These are phyloP conservation scores for Ochlodes sylvanus DNA, from an alignment of 2,888 invertebrate species.

Conservation along the genomic window DNA sequence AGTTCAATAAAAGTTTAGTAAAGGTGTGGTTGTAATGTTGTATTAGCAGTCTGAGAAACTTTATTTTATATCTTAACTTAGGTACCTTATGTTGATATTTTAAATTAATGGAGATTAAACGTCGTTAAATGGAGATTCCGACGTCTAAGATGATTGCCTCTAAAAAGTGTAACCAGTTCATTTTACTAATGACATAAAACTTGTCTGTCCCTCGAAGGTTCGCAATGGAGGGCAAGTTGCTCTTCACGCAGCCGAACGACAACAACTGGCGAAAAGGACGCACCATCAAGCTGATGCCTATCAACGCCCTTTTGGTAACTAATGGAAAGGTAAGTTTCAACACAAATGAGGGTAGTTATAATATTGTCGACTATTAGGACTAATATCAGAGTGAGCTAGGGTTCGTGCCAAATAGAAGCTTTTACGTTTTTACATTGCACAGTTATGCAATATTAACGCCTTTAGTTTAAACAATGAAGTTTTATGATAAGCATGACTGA, in stretches of 20 bases:
- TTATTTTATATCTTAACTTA: too few relatives aligned
- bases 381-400: not conserved
- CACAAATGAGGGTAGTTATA: slow-evolving; percentile 3
- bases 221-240: slow-evolving; percentile 94
- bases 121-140: too few relatives aligned
- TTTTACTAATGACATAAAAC: slow-evolving; percentile 10
- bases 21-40: too few relatives aligned
- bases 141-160: too few relatives aligned
- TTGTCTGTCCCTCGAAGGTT: slow-evolving; percentile 81
- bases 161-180: too few relatives aligned
- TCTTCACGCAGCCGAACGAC: slow-evolving; percentile 95
- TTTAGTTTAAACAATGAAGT: too few relatives aligned
- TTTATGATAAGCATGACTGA: too few relatives aligned
- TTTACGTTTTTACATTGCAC: not conserved
- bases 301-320: slow-evolving; percentile 95
- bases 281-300: slow-evolving; percentile 94
- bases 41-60: too few relatives aligned
- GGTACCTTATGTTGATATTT: too few relatives aligned
- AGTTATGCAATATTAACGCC: not conserved
- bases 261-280: slow-evolving; percentile 96
- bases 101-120: too few relatives aligned
- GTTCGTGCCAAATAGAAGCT: not conserved
- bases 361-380: not conserved
- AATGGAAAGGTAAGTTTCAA: slow-evolving; percentile 91
- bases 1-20: too few relatives aligned